Evolutionary conservation across 2,797 vertebrate genomes (phyloP).

Genomic region (Helostoma temminkii): DNA sequence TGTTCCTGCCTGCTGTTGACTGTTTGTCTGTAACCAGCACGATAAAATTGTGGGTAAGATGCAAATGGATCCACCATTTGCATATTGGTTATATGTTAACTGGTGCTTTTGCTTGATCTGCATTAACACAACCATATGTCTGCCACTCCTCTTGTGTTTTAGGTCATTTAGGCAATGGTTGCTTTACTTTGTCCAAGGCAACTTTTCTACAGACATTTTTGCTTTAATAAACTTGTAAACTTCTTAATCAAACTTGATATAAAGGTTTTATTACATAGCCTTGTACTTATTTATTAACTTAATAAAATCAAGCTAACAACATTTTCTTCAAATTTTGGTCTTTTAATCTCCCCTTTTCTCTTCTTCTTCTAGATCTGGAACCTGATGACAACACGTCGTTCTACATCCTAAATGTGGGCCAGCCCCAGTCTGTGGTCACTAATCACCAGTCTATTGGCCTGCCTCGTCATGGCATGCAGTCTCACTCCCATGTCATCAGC

Average conservation of each 20-base stretch:
- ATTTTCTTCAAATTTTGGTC: neutral
- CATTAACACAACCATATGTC: conserved; percentile 1
- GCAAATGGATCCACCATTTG: neutral
- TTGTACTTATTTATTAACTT: neutral
- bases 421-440: conserved; percentile 87
- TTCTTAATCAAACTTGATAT: no score
- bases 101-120: conserved; percentile 4
- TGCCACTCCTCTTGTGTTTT: neutral
- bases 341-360: conserved; percentile 30
- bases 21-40: neutral
- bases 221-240: no score
- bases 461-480: conserved; percentile 91
- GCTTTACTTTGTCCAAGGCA: neutral
- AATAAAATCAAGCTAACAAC: neutral
- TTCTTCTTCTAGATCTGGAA: conserved; percentile 89
- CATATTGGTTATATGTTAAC: neutral
- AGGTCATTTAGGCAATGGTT: no score
- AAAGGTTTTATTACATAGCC: no score
- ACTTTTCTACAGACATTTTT: no score
- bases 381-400: conserved; percentile 96
- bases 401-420: conserved; percentile 96
- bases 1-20: neutral
- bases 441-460: conserved; percentile 89
- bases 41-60: neutral
- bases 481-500: conserved; percentile 89